phyloP scores from a whole-genome alignment of 2,113 vertebrate genomes.

The Lepus americanus region DNA sequence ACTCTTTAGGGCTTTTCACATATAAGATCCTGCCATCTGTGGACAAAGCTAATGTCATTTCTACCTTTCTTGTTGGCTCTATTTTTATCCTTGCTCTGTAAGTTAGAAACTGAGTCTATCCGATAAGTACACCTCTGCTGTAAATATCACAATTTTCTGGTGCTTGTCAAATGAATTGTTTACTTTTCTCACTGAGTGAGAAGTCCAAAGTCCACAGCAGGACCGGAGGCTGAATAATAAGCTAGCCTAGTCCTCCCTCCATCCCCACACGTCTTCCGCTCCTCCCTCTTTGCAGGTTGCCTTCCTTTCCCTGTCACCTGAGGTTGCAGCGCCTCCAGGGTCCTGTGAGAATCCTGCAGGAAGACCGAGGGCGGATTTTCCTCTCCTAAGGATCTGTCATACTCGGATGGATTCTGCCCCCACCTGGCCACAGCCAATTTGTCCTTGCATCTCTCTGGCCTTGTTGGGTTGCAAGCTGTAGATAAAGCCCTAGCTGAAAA shows the following conservation, averaged over 20 bases:
- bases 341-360: not conserved
- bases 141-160: not conserved
- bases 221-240: not conserved
- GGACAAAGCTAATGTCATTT: not conserved
- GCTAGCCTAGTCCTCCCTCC: not conserved
- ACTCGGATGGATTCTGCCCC: not conserved
- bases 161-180: not conserved
- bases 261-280: not conserved
- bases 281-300: not conserved
- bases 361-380: not conserved
- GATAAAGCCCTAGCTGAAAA: not conserved
- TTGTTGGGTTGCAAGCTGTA: not conserved
- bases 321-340: not conserved
- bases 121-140: not conserved
- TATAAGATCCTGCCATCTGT: not conserved
- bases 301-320: not conserved
- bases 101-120: not conserved
- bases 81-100: constrained; percentile 3
- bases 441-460: not conserved
- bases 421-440: not conserved
- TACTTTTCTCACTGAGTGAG: constrained; percentile 19
- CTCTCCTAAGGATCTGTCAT: not conserved
- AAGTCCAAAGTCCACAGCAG: constrained; percentile 42
- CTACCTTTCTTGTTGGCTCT: not conserved
- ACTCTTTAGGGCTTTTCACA: not conserved